Evolutionary conservation across 2,888 invertebrate species (phyloP).

Genomic region (Perizoma flavofasciatum): DNA sequence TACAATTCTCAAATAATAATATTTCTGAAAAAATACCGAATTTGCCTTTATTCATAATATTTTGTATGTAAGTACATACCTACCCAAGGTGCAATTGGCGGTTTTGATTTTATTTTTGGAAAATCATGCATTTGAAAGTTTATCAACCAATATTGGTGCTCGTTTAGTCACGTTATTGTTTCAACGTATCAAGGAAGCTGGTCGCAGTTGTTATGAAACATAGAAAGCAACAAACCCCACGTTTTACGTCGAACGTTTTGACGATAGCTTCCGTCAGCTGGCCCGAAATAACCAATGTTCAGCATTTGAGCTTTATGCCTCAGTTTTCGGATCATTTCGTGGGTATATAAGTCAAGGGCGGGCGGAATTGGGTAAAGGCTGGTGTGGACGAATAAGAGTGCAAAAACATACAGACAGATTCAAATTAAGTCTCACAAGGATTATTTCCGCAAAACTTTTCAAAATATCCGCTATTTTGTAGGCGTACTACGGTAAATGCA

Average conservation of each 20-base stretch:
- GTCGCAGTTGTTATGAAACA: slow-evolving; percentile 15
- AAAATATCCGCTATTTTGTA: too few species aligned
- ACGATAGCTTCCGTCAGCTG: slow-evolving; percentile 39
- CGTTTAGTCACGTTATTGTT: neutral
- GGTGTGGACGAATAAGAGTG: neutral
- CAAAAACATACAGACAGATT: neutral
- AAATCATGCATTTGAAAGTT: too few species aligned
- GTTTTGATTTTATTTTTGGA: too few species aligned
- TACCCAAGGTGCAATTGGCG: too few species aligned
- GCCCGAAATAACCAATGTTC: slow-evolving; percentile 31
- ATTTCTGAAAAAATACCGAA: too few species aligned
- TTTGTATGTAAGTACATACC: too few species aligned
- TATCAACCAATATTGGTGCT: too few species aligned
- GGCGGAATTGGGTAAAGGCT: slow-evolving; percentile 49
- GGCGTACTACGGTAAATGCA: too few species aligned
- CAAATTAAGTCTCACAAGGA: neutral
- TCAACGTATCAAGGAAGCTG: neutral
- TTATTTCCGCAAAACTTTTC: neutral
- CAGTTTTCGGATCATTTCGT: slow-evolving; percentile 44
- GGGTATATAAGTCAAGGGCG: slow-evolving; percentile 75
- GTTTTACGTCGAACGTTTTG: slow-evolving; percentile 21
- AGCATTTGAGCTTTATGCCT: slow-evolving; percentile 28
- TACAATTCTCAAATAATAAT: too few species aligned
- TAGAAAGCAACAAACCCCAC: slow-evolving; percentile 14
- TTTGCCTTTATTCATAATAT: too few species aligned